These are phyloP conservation scores for Myathropa florea DNA, from an alignment of 2,888 invertebrate genomes.

Conservation along the genomic window DNA sequence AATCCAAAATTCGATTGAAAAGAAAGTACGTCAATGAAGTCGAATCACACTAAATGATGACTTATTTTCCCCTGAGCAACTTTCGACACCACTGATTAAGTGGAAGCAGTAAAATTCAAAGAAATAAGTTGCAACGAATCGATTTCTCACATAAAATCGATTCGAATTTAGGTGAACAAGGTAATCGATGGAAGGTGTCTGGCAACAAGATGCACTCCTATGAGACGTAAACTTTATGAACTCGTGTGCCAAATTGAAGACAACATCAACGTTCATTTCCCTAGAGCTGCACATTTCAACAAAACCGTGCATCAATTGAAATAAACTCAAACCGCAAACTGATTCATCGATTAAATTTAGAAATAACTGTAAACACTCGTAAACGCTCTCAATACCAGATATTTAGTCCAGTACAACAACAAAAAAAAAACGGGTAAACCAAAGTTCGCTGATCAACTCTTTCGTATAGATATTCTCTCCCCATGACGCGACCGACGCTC, in stretches of 20 bases:
- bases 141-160: not conserved
- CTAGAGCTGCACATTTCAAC: too few species aligned
- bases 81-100: not conserved
- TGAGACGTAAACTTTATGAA: too few species aligned
- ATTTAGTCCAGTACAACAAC: not conserved
- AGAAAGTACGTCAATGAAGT: not conserved
- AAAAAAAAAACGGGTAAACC: not conserved
- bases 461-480: conserved; percentile 1
- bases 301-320: too few species aligned
- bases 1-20: not conserved
- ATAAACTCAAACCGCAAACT: not conserved
- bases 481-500: not conserved
- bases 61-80: not conserved
- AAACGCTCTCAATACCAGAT: not conserved
- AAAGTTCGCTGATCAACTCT: conserved; percentile 23
- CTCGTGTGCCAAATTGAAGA: too few species aligned
- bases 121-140: not conserved
- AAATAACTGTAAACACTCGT: not conserved
- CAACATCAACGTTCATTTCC: too few species aligned
- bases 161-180: not conserved
- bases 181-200: too few species aligned
- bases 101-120: not conserved
- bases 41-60: not conserved
- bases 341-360: not conserved
- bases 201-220: too few species aligned